Percentiles rank a stretch among this genome's conserved stretches.
Conservation (phyloP, 53 echinoderm and acorn worm genomes). For the Holothuria leucospilota region DNA sequence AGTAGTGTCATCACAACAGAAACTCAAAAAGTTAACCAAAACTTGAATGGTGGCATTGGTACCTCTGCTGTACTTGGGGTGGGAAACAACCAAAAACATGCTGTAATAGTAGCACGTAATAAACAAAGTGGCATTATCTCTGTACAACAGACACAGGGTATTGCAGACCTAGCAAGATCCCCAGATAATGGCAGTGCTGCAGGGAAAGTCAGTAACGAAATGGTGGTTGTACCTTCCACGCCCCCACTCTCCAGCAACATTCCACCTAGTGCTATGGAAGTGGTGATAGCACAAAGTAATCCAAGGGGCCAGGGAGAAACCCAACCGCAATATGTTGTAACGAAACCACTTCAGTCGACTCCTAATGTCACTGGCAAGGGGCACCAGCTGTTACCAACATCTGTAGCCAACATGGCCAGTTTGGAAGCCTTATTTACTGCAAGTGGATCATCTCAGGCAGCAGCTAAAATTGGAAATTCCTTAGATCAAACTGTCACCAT, state of each 20-base stretch:
- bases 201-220: conserved; percentile 18
- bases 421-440: conserved; percentile 20
- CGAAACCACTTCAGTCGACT: background rate
- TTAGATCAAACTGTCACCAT: background rate
- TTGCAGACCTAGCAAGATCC: background rate
- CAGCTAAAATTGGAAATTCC: background rate
- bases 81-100: background rate
- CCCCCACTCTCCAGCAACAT: conserved; percentile 38
- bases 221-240: conserved; percentile 29
- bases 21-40: background rate
- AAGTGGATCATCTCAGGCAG: conserved; percentile 7
- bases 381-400: background rate
- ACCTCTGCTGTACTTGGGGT: background rate
- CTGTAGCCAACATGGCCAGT: background rate
- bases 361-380: background rate
- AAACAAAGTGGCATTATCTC: conserved; percentile 32
- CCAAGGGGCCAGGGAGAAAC: background rate
- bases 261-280: conserved; percentile 29
- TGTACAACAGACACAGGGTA: background rate
- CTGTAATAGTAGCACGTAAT: conserved; percentile 10
- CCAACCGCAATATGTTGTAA: conserved; percentile 8
- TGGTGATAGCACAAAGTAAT: conserved; percentile 21
- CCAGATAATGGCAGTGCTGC: conserved; percentile 7
- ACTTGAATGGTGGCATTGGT: background rate
- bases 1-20: conserved; percentile 19